Evolutionary conservation across 2,888 invertebrate genomes (phyloP).

Genomic region (Mesorhabditis spiculigera): DNA sequence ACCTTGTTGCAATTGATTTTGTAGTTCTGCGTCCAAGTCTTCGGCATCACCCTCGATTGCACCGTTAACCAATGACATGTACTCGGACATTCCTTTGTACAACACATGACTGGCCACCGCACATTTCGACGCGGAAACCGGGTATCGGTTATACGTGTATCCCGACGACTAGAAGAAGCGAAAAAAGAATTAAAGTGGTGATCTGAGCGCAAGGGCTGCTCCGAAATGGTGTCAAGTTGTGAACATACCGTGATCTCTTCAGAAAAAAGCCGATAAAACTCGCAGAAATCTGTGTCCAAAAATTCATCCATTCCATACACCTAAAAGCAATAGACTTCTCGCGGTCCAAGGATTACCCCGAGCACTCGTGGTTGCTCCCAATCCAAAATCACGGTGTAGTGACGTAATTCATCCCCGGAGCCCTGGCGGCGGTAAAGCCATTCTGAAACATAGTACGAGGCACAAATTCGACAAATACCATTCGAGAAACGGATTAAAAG

Average conservation of each 20-base stretch:
- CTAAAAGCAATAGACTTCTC: not conserved
- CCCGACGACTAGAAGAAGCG: no score
- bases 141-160: no score
- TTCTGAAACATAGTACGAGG: not conserved
- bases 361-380: not conserved
- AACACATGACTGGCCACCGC: no score
- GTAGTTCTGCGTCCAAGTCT: no score
- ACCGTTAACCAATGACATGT: no score
- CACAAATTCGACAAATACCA: not conserved
- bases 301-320: not conserved
- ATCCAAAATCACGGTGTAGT: not conserved
- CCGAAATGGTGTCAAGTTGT: not conserved
- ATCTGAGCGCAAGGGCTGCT: no score
- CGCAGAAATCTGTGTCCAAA: not conserved
- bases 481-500: not conserved
- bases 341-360: not conserved
- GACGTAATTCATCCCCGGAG: not conserved
- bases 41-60: no score
- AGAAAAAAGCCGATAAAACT: not conserved
- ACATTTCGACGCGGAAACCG: no score
- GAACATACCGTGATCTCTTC: not conserved
- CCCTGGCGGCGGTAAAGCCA: not conserved
- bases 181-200: no score
- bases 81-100: no score
- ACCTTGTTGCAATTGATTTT: no score